phyloP scores from a whole-genome alignment of 2,113 vertebrate genomes.

The Laticauda laticaudata region DNA sequence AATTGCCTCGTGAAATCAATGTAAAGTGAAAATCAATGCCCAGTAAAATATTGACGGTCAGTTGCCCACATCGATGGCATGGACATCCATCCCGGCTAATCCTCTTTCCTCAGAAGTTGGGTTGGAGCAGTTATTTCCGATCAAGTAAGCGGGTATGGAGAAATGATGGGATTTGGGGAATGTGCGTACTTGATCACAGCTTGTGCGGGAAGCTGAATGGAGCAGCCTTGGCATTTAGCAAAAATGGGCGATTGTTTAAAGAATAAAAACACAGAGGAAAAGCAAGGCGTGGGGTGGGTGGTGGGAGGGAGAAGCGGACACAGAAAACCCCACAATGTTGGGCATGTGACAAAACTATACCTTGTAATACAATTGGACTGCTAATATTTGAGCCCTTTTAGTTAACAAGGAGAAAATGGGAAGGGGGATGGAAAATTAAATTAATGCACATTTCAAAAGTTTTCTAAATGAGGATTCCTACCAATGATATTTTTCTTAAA shows the following conservation, averaged over 20 bases:
- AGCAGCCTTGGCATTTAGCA: not conserved
- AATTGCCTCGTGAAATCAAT: not conserved
- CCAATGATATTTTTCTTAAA: not conserved
- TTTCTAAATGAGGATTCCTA: not conserved
- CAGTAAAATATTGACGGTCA: not conserved
- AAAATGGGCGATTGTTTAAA: not conserved
- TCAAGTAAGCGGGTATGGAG: not conserved
- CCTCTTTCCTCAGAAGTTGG: not conserved
- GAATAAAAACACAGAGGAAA: not conserved
- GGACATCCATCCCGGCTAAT: not conserved
- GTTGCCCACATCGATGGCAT: not conserved
- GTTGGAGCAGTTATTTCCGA: not conserved
- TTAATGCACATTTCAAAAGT: not conserved
- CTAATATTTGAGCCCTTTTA: not conserved
- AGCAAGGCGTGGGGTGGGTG: too few relatives aligned
- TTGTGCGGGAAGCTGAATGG: not conserved
- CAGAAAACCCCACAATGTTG: not conserved
- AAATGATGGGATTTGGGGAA: not conserved
- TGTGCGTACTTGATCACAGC: not conserved
- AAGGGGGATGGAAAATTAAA: not conserved
- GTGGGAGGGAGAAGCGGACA: too few relatives aligned
- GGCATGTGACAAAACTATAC: not conserved
- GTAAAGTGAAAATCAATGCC: not conserved
- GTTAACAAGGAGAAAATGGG: not conserved
- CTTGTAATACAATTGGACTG: not conserved